Evolutionary conservation across 2,888 invertebrate species (phyloP).

Genomic region (Leptopterna dolabrata): DNA sequence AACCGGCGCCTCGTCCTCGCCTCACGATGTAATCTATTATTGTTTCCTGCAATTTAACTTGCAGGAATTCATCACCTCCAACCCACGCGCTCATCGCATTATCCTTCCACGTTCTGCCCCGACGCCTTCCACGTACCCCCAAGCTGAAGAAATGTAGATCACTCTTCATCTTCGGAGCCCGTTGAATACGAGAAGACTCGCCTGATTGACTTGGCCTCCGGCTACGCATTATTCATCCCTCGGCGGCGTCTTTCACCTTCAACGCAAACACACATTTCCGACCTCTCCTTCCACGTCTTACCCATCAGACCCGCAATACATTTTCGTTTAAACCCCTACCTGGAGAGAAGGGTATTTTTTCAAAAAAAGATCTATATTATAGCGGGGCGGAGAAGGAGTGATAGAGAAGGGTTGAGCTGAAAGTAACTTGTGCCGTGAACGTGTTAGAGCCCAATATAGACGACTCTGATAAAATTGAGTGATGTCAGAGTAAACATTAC

Average conservation of each 20-base stretch:
- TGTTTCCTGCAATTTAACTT: background rate
- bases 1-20: background rate
- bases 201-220: background rate
- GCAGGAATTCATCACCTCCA: background rate
- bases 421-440: no score
- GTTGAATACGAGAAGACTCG: background rate
- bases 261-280: background rate
- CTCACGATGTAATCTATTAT: background rate
- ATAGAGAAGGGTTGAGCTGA: no score
- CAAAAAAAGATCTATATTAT: no score
- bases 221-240: background rate
- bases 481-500: no score
- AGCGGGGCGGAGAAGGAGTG: no score
- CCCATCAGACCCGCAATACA: background rate
- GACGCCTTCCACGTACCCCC: background rate
- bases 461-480: no score
- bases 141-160: background rate
- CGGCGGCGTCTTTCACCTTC: background rate
- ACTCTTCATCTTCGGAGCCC: background rate
- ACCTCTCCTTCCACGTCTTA: background rate
- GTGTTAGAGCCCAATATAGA: no score
- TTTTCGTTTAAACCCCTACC: background rate
- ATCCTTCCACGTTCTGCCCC: background rate
- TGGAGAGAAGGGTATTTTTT: no score
- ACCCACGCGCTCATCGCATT: background rate